Conservation (phyloP, 2,797 vertebrate genomes). For the Mormyrops boulengeri region DNA sequence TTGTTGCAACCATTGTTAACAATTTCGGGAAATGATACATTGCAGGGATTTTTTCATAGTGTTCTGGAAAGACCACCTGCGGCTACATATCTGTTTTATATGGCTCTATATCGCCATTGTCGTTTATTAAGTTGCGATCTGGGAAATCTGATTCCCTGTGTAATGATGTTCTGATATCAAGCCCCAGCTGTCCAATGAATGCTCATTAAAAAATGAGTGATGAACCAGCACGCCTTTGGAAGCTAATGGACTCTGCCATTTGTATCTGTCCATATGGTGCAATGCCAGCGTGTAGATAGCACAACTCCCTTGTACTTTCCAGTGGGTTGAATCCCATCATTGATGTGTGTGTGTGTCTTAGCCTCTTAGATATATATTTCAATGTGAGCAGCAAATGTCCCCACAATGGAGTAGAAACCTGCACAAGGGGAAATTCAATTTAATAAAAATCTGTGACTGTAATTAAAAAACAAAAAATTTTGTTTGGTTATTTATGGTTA, state of each 20-base stretch:
- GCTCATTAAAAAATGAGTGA: neutral
- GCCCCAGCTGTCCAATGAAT: neutral
- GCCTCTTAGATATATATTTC: neutral
- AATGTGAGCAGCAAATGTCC: neutral
- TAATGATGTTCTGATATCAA: neutral
- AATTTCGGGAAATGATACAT: slow-evolving; percentile 3
- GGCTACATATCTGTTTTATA: neutral
- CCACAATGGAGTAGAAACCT: neutral
- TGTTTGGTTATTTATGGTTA: neutral
- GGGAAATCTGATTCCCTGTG: neutral
- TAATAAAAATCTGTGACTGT: neutral
- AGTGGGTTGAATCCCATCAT: neutral
- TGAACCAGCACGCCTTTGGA: neutral
- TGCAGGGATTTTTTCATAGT: neutral
- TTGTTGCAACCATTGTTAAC: neutral
- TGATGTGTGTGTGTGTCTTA: neutral
- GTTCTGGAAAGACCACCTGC: neutral
- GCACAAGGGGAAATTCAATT: neutral
- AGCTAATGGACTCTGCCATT: neutral
- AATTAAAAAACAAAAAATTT: neutral
- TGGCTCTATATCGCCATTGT: neutral
- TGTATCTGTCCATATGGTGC: neutral
- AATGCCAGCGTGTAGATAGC: neutral
- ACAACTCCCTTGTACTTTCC: neutral
- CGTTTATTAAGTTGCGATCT: neutral